Base-by-base conservation (phyloP, 2,113 vertebrate genomes). In the Archilochus colubris region DNA sequence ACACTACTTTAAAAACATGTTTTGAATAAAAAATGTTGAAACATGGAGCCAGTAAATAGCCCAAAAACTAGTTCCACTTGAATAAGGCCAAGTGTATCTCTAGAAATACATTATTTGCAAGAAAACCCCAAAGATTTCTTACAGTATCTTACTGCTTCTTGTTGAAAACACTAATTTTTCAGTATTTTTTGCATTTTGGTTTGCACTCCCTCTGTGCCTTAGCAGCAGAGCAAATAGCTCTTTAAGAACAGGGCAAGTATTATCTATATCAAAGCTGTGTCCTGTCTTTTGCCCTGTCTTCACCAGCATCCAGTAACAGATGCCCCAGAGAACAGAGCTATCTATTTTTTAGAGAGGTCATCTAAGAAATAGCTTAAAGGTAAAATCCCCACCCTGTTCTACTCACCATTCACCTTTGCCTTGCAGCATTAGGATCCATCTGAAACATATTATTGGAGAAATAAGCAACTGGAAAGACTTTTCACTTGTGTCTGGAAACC, bases 21-120 rank as follows among this genome's bases (percentile, higher is more conserved):
- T 86, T 87, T 91, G 58, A 79, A 94, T 75, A 57, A 59, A 84
- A 86, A 88, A 83, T 17, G 24, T 36, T 86, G 28, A 83, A 81
- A 38, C 24, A 73, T 22, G 19, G 57, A 48, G 48, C 21, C 38
- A 87, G n/a, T 50, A 89, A 91, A 69, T 1, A 61, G 25, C 9
- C 28, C n/a, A 6, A 67, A 92, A 57, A 1, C 21, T 40, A 64
- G 36, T 9, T 91, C 40, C 30, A 72, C 36, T 62, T 89, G 66
- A 85, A 84, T 12, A 28, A 62, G 33, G 10, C 18, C 53, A 84
- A 73, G 27, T 2, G 16, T 19, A 61, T 44, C 19, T 79, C 1
- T 0, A 55, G 53, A 70, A 91, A 70, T 7, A 31, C 0, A 0
- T 2, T 38, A 6, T 38, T 66, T 51, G 20, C 69, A 76, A 69